These are phyloP conservation scores for Agrilus cyanescens DNA, from an alignment of 2,888 invertebrate genomes.

Conservation along the genomic window DNA sequence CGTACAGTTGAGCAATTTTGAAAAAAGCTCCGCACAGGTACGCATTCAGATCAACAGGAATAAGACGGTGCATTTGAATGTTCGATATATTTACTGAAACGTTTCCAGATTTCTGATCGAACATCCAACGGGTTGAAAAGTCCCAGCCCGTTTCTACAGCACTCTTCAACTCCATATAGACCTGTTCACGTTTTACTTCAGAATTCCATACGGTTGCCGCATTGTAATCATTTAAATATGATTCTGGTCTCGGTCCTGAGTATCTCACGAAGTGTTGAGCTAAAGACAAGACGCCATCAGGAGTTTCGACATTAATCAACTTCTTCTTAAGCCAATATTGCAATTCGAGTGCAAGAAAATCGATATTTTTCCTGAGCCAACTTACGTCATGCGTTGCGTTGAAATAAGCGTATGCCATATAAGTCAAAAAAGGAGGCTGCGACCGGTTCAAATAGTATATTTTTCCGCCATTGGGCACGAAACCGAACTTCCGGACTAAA, in stretches of 20 bases:
- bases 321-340: constrained; percentile 53
- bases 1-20: constrained; percentile 49
- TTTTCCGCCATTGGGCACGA: constrained; percentile 72
- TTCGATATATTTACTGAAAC: constrained; percentile 45
- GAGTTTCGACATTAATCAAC: constrained; percentile 38
- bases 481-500: constrained; percentile 53
- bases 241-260: constrained; percentile 58
- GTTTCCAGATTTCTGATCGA: constrained; percentile 41
- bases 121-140: constrained; percentile 72
- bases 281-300: constrained; percentile 40
- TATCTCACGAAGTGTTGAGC: constrained; percentile 50
- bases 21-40: constrained; percentile 59
- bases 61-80: constrained; percentile 51
- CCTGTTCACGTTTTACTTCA: constrained; percentile 33
- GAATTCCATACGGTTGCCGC: constrained; percentile 40
- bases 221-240: constrained; percentile 52
- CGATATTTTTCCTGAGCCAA: constrained; percentile 49
- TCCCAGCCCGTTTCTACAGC: constrained; percentile 86
- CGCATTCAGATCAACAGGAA: constrained; percentile 76
- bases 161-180: constrained; percentile 61
- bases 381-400: constrained; percentile 50
- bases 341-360: constrained; percentile 49
- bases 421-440: constrained; percentile 58
- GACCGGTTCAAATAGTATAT: constrained; percentile 64
- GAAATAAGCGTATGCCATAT: constrained; percentile 62